Base-by-base conservation (phyloP, 1,140 invertebrate species). In the Ceratosolen fusciceps region DNA sequence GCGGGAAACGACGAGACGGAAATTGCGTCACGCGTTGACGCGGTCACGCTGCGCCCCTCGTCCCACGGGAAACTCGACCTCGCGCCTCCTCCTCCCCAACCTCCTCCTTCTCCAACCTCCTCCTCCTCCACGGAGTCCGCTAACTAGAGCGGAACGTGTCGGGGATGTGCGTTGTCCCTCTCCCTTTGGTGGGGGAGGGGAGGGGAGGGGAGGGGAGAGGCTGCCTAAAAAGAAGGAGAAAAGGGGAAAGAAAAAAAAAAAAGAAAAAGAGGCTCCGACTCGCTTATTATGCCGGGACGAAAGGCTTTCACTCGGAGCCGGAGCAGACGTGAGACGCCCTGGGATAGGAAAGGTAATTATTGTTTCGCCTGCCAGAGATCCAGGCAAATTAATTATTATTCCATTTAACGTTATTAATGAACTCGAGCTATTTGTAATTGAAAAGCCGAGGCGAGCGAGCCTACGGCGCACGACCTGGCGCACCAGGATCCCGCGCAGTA, bases 81-180 rank as follows among this genome's bases (percentile, higher is more conserved):
- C n/a, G 60, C 16, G 19, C 8, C 31, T 34, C n/a, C 7, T 65
- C 60, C 21, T 37, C 16, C 10, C 34, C 19, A 65, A 65, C 21
- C 9, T 19, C 3, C 7, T 31, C 60, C 16, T 10, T 26, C 31
- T 62, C 58, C 16, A 62, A 34, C 58, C 16, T 62, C 31, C 31
- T 31, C 34, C 31, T 31, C 0, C n/a, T 37, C 19, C 19, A 14
- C 14, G 58, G 14, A 19, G n/a, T n/a, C n/a, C n/a, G 34, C 29
- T 37, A 65, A 65, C 60, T 65, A 8, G 60, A 65, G 60, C 60
- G 26, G 16, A 60, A 65, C 60, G 31, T 65, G 60, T 37, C 60
- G 60, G 2, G 16, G 31, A 37, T 19, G n/a, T n/a, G 2, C 60
- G 31, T 19, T 2, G 9, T 10, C 26, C 9, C 26, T 14, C 7